Evolutionary conservation across 1,140 invertebrate species (phyloP), one percentile per base, ranked within the genome.

Genomic region (Acyrthosiphon pisum): DNA sequence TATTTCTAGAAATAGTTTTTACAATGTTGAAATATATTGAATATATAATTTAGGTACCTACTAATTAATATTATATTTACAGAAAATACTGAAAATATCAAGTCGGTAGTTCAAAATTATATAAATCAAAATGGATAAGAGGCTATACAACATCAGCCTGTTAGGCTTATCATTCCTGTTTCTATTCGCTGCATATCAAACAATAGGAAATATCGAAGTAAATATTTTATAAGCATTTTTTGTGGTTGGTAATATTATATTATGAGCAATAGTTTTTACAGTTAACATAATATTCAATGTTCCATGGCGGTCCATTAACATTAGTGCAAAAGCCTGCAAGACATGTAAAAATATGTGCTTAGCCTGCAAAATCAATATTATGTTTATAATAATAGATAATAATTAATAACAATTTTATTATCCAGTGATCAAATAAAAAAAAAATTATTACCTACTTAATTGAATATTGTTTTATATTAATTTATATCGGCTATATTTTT

Each of bases 131-230:
- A 95, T 97, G 95, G 96, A 97, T 94, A 96, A 95, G 94, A 96
- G 96, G 95, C 97, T 98, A 95, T 94, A 97, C 94, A 99, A 99
- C 96, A 97, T 99, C 94, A 95, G 99, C 94, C 95, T 98, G 92
- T 96, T 99, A 93, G 98, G 98, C 94, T 96, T 98, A 94, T 97
- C 98, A 50, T 99, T 99, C 95, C 98, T 99, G 98, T 96, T 99
- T 94, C 96, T 99, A 89, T 99, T 99, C 95, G 98, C 98, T 53
- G 98, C 98, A 48, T 99, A 99, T 95, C 98, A 99, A 96, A 99
- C 98, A 84, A 98, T 98, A 96, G 97, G 98, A 93, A 99, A 99
- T 95, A 98, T 99, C 94, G 97, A 99, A 97, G 98, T 99, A 96
- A 96, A 96, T 96, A 86, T 6, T 14, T 11, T 50, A 41, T 41